These are phyloP conservation scores for Ophiodon elongatus DNA, from an alignment of 2,113 vertebrate species.

Conservation along the genomic window DNA sequence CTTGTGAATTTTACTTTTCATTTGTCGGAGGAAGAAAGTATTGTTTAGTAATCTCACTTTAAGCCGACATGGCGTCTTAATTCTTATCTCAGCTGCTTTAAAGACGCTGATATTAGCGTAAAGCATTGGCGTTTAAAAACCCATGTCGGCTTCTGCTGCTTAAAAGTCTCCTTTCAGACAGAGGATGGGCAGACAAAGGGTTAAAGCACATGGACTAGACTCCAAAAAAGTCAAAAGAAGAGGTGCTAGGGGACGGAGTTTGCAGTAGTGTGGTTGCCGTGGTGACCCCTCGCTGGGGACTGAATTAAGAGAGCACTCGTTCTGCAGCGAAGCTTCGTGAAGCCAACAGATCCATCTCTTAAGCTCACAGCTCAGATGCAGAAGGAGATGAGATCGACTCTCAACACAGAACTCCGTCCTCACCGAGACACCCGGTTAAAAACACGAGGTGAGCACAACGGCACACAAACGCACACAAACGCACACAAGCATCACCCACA, in stretches of 20 bases:
- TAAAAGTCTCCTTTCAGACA: background rate
- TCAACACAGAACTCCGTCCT: background rate
- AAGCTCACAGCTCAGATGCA: background rate
- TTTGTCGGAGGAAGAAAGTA: background rate
- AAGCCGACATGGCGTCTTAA: background rate
- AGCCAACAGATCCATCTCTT: too few species aligned
- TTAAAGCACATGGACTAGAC: background rate
- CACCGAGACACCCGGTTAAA: background rate
- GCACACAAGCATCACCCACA: background rate
- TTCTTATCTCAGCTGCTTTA: background rate
- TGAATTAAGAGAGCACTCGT: background rate
- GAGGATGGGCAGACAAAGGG: background rate
- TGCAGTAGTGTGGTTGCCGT: background rate
- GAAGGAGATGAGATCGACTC: background rate
- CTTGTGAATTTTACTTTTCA: background rate
- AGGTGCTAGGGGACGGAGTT: background rate
- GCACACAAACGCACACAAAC: background rate
- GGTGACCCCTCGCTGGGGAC: background rate
- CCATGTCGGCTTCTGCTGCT: background rate
- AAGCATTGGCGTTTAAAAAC: background rate
- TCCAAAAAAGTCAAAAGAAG: background rate
- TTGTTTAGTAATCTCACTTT: background rate
- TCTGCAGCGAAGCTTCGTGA: constrained; percentile 21
- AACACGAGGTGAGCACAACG: background rate
- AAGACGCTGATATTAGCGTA: background rate